phyloP scores from a whole-genome alignment of 2,797 vertebrate species.

The Alfaro cultratus region DNA sequence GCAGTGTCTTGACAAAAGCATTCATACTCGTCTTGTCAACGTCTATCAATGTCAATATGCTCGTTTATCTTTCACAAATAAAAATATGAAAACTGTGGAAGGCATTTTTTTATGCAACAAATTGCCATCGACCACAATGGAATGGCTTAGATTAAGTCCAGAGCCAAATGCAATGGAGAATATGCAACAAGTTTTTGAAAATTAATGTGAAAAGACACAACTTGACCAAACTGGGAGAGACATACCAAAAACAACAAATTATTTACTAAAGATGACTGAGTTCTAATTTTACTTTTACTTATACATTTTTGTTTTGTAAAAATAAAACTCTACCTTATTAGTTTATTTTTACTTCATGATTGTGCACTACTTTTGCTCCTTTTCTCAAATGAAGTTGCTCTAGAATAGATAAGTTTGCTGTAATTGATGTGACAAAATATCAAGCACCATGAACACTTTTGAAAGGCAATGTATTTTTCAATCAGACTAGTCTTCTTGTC shows the following conservation, averaged over 20 bases:
- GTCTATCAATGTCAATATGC: background rate
- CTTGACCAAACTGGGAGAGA: background rate
- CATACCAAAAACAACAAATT: background rate
- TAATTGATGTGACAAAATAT: background rate
- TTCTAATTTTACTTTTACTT: background rate
- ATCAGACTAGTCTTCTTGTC: background rate
- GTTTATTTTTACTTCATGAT: background rate
- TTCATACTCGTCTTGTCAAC: background rate
- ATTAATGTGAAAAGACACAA: background rate
- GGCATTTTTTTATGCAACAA: background rate
- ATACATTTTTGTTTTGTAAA: background rate
- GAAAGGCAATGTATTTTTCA: background rate
- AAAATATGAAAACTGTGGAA: background rate
- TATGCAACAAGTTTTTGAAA: background rate
- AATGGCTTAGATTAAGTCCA: background rate
- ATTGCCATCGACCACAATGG: too few relatives aligned
- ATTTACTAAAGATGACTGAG: background rate
- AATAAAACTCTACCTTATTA: background rate
- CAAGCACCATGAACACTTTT: background rate
- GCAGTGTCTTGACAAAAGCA: slow-evolving; percentile 8
- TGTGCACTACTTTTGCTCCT: background rate
- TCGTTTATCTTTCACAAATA: background rate
- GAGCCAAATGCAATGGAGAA: background rate
- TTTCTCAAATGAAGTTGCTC: background rate
- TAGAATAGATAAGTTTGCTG: background rate